phyloP scores from a whole-genome alignment of 2,113 vertebrate species.

The Scalopus aquaticus region DNA sequence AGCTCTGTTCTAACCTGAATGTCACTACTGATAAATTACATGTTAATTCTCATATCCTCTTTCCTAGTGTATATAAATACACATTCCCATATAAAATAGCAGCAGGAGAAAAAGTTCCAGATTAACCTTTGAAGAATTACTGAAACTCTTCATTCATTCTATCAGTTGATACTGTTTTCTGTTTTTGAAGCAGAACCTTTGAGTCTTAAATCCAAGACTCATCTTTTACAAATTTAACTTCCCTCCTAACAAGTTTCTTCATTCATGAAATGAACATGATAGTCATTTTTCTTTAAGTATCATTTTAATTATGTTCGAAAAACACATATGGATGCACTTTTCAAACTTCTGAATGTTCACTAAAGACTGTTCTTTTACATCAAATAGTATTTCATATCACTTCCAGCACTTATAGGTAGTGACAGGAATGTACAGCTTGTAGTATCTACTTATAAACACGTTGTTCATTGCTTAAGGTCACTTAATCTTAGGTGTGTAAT shows the following conservation, averaged over 20 bases:
- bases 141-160: background rate
- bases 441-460: background rate
- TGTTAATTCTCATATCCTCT: background rate
- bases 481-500: slow-evolving; percentile 55
- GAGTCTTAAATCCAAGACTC: background rate
- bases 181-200: background rate
- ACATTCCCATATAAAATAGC: background rate
- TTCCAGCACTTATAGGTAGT: background rate
- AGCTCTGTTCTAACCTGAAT: background rate
- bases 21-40: background rate
- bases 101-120: background rate
- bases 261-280: background rate
- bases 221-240: background rate
- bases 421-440: background rate
- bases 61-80: background rate
- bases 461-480: background rate
- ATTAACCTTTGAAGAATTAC: background rate
- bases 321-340: background rate
- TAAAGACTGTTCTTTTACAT: background rate
- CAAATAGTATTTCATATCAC: background rate
- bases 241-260: background rate
- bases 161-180: background rate
- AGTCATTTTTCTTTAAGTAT: background rate
- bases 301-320: background rate
- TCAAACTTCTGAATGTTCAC: background rate